Base-by-base conservation (phyloP, 2,888 invertebrate species). In the Emesis russula region DNA sequence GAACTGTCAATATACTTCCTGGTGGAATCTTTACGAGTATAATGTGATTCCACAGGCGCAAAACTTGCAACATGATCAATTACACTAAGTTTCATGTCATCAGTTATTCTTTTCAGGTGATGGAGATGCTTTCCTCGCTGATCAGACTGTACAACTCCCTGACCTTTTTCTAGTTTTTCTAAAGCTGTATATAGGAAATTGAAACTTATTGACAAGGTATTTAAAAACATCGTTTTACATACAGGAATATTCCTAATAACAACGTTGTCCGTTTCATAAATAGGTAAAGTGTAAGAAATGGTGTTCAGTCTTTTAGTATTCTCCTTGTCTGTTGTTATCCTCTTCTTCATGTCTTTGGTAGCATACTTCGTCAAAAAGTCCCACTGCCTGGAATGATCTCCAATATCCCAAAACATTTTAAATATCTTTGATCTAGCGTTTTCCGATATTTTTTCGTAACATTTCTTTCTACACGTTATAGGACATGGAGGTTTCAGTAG, bases 161-260 rank as follows among this genome's bases (percentile, higher is more conserved):
- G 53, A 11, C 53, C 53, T 53, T 15, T 13, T 11, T 53, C 11
- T 53, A 53, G 53, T 53, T 53, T 53, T 15, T n/a, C 53, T 53
- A 53, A 53, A 53, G 53, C 53, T 53, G 53, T 53, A 53, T 53
- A 53, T 53, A 53, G 53, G 3, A 53, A 53, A 53, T 53, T 53
- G 13, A 53, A 53, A 53, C 53, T 53, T 53, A 53, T 53, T 11
- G 53, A 7, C 9, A 53, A 53, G 53, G 9, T 53, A 53, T 53
- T 53, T n/a, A 53, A 53, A 53, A 53, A 53, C 53, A 53, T 53
- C 4, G 36, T 36, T 36, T 36, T 36, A 36, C 36, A 36, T 36
- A 36, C 36, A 36, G 36, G 36, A 36, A 36, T 36, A 36, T 36
- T 36, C 36, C 36, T 36, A 5, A 36, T 36, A 36, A 36, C 36